Evolutionary conservation across 1,140 invertebrate genomes (phyloP).

Genomic region (Geopemphigus sp.): DNA sequence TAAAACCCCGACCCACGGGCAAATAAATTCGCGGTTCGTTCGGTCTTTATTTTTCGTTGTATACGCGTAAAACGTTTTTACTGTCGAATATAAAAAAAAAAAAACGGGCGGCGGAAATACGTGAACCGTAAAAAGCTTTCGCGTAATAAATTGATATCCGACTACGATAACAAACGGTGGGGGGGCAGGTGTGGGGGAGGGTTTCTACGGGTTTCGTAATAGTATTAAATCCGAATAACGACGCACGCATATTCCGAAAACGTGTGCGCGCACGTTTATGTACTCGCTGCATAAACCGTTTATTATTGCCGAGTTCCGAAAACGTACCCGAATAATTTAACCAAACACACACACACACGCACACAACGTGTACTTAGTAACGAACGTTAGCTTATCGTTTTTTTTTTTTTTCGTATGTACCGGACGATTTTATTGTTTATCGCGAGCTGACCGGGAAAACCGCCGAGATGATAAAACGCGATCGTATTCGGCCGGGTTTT

Average conservation of each 20-base stretch:
- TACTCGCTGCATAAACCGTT: background rate
- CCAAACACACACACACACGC: background rate
- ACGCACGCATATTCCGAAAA: background rate
- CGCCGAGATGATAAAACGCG: too few species aligned
- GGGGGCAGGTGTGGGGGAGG: too few species aligned
- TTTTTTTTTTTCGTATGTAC: background rate
- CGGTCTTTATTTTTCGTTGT: too few species aligned
- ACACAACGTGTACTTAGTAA: background rate
- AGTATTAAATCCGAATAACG: background rate
- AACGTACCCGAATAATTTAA: background rate
- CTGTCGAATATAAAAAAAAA: background rate
- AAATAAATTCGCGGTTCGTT: too few species aligned
- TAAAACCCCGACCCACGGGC: too few species aligned
- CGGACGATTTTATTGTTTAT: too few species aligned
- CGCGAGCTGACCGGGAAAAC: too few species aligned
- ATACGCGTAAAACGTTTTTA: constrained; percentile 29
- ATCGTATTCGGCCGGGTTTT: too few species aligned
- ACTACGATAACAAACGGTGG: background rate
- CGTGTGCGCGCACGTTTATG: too few species aligned
- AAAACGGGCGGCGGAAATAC: background rate
- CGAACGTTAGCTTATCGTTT: constrained; percentile 4
- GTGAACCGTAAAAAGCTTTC: constrained; percentile 13
- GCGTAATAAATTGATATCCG: constrained; percentile 24
- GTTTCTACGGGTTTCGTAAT: background rate
- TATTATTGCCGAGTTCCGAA: background rate